phyloP scores from a whole-genome alignment of 2,797 vertebrate genomes.

The Peromyscus aztecus region DNA sequence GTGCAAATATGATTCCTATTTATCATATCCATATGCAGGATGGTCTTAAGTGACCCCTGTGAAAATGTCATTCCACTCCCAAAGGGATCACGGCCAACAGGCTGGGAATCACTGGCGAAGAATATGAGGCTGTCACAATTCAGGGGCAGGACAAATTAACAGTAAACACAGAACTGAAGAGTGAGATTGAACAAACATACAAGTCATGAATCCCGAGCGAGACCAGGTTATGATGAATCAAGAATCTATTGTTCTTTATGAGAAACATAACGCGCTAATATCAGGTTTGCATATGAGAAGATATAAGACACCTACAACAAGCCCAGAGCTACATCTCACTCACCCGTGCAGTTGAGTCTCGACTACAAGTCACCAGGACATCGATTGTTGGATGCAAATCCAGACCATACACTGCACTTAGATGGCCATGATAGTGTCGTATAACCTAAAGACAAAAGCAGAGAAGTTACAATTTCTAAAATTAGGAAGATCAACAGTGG shows the following conservation, averaged over 20 bases:
- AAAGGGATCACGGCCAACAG: background rate
- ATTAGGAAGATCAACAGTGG: background rate
- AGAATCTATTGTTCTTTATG: background rate
- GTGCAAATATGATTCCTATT: background rate
- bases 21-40: background rate
- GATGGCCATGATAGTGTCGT: constrained; percentile 98
- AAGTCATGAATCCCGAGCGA: background rate
- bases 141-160: background rate
- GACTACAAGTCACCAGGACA: constrained; percentile 97
- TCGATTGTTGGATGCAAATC: constrained; percentile 98
- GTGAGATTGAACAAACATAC: background rate
- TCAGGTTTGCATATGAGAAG: background rate
- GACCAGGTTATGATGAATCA: background rate
- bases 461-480: background rate
- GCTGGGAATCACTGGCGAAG: background rate
- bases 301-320: background rate
- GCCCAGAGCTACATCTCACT: constrained; percentile 65
- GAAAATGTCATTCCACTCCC: background rate
- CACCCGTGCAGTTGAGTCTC: constrained; percentile 97
- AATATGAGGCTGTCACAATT: background rate
- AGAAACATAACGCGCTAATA: background rate
- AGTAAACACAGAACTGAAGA: background rate
- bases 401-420: constrained; percentile 97
- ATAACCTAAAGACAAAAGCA: constrained; percentile 91
- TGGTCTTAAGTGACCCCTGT: background rate